Conservation (phyloP, 64 coral and sea anemone species). For the Stylophora pistillata region DNA sequence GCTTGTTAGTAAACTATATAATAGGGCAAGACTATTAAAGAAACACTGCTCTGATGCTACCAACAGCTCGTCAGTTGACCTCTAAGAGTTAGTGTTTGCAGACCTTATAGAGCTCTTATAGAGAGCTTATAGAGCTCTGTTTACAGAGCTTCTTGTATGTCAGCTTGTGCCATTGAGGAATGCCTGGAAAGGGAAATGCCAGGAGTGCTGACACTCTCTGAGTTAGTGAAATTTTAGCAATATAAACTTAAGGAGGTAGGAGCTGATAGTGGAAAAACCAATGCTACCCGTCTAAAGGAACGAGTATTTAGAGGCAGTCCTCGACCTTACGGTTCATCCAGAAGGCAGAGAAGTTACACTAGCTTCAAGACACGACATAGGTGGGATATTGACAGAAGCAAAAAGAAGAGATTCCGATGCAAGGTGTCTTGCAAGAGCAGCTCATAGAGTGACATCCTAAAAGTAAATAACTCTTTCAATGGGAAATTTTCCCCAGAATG, state of each 20-base stretch:
- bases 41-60: neutral
- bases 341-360: constrained; percentile 37
- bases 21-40: constrained; percentile 26
- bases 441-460: constrained; percentile 21
- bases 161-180: constrained; percentile 38
- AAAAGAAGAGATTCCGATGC: too few relatives aligned
- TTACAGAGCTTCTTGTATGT: too few relatives aligned
- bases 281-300: constrained; percentile 45
- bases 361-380: too few relatives aligned
- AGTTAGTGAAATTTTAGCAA: constrained; percentile 10
- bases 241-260: neutral
- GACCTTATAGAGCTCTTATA: too few relatives aligned
- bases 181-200: constrained; percentile 2
- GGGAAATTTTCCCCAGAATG: constrained; percentile 25
- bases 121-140: too few relatives aligned
- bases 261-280: constrained; percentile 20
- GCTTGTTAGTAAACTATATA: constrained; percentile 39
- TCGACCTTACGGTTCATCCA: constrained; percentile 26
- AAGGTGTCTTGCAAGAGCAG: constrained; percentile 16
- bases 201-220: constrained; percentile 13
- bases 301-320: constrained; percentile 54
- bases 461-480: constrained; percentile 69
- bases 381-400: too few relatives aligned
- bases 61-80: constrained; percentile 2
- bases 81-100: constrained; percentile 46